Conservation (phyloP, 2,888 invertebrate genomes). For the Dolomedes plantarius region DNA sequence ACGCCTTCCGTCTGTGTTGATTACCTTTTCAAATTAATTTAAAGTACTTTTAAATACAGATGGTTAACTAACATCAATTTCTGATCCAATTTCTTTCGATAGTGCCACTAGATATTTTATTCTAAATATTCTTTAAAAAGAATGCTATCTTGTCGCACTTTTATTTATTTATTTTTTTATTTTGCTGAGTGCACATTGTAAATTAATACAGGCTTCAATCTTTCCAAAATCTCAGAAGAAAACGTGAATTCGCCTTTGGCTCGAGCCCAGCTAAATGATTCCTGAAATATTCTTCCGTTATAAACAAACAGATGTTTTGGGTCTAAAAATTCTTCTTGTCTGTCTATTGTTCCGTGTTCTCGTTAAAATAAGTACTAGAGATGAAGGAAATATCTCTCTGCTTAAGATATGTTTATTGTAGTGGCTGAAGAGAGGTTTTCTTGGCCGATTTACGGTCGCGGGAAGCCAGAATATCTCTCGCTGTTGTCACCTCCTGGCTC, state of each 20-base stretch:
- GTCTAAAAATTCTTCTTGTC: constrained; percentile 45
- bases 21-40: no score
- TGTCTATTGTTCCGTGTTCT: constrained; percentile 61
- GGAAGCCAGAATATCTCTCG: constrained; percentile 19
- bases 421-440: constrained; percentile 22
- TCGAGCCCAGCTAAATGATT: constrained; percentile 1
- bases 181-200: no score
- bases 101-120: no score
- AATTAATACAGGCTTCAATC: neutral
- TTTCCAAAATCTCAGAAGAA: neutral
- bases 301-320: constrained; percentile 67
- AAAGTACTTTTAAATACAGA: no score
- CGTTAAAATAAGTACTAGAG: constrained; percentile 58
- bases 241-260: neutral
- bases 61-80: no score
- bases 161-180: no score
- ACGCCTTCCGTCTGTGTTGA: no score
- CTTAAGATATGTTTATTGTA: constrained; percentile 20
- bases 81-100: no score
- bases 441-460: constrained; percentile 1
- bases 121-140: no score
- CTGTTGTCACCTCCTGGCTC: constrained; percentile 14
- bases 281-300: constrained; percentile 60
- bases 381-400: constrained; percentile 7
- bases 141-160: no score